Evolutionary conservation across 1,140 invertebrate species (phyloP).

Genomic region (Papilio machaon): DNA sequence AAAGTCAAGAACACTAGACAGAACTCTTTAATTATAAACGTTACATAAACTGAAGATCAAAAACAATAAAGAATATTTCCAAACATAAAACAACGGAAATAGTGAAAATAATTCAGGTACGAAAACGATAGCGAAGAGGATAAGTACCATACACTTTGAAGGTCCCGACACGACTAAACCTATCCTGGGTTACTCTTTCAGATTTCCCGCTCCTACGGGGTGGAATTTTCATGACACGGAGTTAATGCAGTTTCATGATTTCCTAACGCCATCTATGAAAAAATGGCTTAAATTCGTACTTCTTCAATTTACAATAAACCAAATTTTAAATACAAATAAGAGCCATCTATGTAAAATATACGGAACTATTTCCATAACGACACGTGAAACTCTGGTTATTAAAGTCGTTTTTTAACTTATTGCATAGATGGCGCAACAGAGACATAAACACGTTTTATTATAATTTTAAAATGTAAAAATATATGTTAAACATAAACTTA

Average conservation of each 20-base stretch:
- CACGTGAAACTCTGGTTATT: no score
- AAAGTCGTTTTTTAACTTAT: no score
- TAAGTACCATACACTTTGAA: constrained; percentile 50
- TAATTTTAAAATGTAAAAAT: no score
- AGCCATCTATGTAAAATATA: background rate
- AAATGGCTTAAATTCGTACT: background rate
- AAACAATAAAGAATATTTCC: background rate
- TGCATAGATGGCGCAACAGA: no score
- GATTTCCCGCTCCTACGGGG: constrained; percentile 53
- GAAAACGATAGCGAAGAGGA: background rate
- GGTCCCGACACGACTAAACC: constrained; percentile 73
- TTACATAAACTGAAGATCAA: background rate
- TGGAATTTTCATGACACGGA: background rate
- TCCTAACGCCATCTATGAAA: constrained; percentile 52
- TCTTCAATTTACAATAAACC: background rate
- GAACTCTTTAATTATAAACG: background rate
- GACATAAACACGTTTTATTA: no score
- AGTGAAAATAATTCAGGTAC: constrained; percentile 37
- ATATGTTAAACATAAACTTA: no score
- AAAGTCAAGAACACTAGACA: constrained; percentile 12
- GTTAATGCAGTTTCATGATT: constrained; percentile 16
- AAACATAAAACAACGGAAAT: constrained; percentile 9
- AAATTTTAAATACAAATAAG: no score
- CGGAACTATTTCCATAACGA: no score
- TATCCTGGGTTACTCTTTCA: constrained; percentile 69